Conservation (phyloP, 2,797 vertebrate genomes). For the Chaetodon trifasciatus region DNA sequence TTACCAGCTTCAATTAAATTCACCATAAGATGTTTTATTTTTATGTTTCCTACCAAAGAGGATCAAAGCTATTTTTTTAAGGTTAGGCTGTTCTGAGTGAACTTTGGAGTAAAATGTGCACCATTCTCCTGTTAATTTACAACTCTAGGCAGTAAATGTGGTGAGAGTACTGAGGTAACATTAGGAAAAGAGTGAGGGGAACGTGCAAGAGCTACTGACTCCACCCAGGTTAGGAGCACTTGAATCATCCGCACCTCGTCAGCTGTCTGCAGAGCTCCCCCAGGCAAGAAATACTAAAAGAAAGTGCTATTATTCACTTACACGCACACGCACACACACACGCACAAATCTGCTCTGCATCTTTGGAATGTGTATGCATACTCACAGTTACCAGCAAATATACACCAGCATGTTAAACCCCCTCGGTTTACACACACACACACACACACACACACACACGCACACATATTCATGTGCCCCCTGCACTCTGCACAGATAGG, state of each 20-base stretch:
- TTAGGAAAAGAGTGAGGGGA: constrained; percentile 19
- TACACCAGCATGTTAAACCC: constrained; percentile 18
- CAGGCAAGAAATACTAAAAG: not conserved
- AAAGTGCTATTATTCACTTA: constrained; percentile 11
- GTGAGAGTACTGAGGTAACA: constrained; percentile 27
- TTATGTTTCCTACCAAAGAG: constrained; percentile 15
- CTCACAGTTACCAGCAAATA: constrained; percentile 26
- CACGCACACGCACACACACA: constrained; percentile 9
- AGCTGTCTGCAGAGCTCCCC: constrained; percentile 35
- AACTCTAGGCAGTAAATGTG: constrained; percentile 21
- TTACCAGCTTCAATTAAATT: constrained; percentile 27
- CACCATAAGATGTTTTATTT: constrained; percentile 12
- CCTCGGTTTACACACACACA: constrained; percentile 23
- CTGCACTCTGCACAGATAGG: constrained; percentile 71
- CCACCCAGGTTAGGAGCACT: constrained; percentile 24
- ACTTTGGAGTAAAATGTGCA: constrained; percentile 22
- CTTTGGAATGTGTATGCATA: constrained; percentile 17
- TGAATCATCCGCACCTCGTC: constrained; percentile 57
- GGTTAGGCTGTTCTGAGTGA: not conserved
- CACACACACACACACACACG: constrained; percentile 37
- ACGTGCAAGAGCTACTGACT: constrained; percentile 33
- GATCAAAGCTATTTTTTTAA: constrained; percentile 15
- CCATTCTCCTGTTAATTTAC: constrained; percentile 9
- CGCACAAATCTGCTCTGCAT: constrained; percentile 22
- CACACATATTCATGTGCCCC: constrained; percentile 48